Evolutionary conservation across 2,888 invertebrate species (phyloP), one percentile per base, ranked within the genome.

Genomic region (Leucophenga maculata): DNA sequence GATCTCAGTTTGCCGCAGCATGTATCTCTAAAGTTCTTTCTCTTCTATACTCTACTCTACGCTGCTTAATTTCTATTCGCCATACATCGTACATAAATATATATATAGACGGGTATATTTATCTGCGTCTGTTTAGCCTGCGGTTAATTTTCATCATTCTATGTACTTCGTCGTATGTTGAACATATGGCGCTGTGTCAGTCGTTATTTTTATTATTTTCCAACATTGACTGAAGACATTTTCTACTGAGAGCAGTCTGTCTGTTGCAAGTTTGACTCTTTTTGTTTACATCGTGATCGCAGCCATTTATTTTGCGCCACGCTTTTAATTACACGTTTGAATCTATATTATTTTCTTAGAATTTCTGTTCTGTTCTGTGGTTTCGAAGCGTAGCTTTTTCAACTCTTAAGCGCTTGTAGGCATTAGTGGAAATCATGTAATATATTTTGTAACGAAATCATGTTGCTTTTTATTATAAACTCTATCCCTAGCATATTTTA

Each of bases 161-260:
- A 70, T 8, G 39, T 39, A 39, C 4, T 11, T 6, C 1, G 11
- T 39, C 3, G 26, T 39, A 39, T 9, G 26, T 22, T 57, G 13
- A 67, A 75, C 78, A 78, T 78, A 78, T 78, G 78, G 76, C 75
- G 73, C 59, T 59, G 68, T 71, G 76, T 76, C 74, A 76, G 72
- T 68, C 67, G 54, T 68, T 62, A 60, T 44, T 31, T 48, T 16
- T 20, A 9, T 32, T 39, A 39, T 39, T 39, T 39, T 39, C 8
- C 39, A 39, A 39, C 50, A 31, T 67, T 70, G 74, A 73, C 62
- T 69, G 73, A 68, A 64, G 76, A 73, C 77, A 77, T 77, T 77
- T 77, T 77, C 71, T 68, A 46, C 20, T 64, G 62, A 20, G 16
- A 26, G 62, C 14, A 14, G 32, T n/a, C n/a, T n/a, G 60, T 55